Base-by-base conservation (phyloP, 2,888 invertebrate genomes). In the Flexamia atlantica region DNA sequence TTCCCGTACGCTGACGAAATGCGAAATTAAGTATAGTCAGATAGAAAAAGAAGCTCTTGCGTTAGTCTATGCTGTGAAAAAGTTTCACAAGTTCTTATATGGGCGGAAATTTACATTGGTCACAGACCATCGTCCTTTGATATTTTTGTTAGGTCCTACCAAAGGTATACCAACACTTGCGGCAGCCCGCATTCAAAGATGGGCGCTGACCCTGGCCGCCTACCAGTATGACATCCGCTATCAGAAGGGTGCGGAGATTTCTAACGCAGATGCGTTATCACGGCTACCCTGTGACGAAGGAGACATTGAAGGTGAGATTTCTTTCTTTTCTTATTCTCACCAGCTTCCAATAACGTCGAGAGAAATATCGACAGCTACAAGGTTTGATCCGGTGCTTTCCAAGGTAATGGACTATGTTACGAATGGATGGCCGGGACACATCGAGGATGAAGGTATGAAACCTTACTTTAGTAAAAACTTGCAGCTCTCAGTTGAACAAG, bases 21-120 rank as follows among this genome's bases (percentile, higher is more conserved):
- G 42, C 7, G 83, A 83, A 40, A 20, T 32, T n/a, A 53, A 32
- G 12, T 83, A 80, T 81, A 30, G 79, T 3, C 80, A 83, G 57
- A 83, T 83, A 23, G 83, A 83, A 32, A 80, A 83, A 64, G 83
- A 83, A 40, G 30, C 50, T 25, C 36, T 83, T 28, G 83, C 83
- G 20, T 23, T 83, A 17, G 17, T 81, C 3, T 83, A 80, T 81
- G 23, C 57, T 36, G 80, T 40, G 32, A 57, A 60, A 53, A 83
- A 81, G 64, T 83, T 83, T 81, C 83, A 83, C 42, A 17, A 83
- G 20, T 83, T 50, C 40, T 30, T 83, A 36, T 12, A n/a, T n/a
- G n/a, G n/a, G n/a, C n/a, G n/a, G n/a, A n/a, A n/a, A n/a, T n/a
- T n/a, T n/a, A n/a, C n/a, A n/a, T n/a, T n/a, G n/a, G n/a, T n/a